These are phyloP conservation scores for Athetis lepigone DNA, from an alignment of 2,888 invertebrate genomes.

Conservation along the genomic window DNA sequence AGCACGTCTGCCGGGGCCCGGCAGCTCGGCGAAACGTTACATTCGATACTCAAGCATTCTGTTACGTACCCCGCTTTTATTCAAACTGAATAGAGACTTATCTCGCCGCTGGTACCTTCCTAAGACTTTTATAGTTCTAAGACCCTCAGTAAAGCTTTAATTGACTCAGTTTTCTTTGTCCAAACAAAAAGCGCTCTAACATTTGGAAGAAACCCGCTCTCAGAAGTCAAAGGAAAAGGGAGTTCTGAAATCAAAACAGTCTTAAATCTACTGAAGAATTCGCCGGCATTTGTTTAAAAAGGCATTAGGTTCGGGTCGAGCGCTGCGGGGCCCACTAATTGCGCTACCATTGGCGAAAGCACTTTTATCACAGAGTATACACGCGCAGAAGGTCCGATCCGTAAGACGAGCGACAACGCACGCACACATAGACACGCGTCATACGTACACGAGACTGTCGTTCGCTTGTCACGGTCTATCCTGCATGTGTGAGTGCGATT, in stretches of 20 bases:
- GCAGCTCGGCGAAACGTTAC: not conserved
- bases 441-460: not conserved
- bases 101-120: not conserved
- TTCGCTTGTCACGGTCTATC: too few species aligned
- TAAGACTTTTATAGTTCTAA: not conserved
- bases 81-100: constrained; percentile 5
- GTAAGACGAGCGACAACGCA: not conserved
- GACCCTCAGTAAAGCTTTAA: not conserved
- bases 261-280: constrained; percentile 41
- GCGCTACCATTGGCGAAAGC: constrained; percentile 42
- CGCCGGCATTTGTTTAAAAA: constrained; percentile 52
- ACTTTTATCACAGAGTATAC: constrained; percentile 23
- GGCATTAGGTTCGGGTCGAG: constrained; percentile 39
- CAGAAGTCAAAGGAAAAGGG: constrained; percentile 30
- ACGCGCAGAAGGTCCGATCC: constrained; percentile 8
- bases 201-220: not conserved
- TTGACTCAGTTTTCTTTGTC: not conserved
- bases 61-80: constrained; percentile 9
- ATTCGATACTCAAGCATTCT: constrained; percentile 18
- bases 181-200: constrained; percentile 20
- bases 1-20: constrained; percentile 2
- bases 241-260: constrained; percentile 48
- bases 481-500: not conserved
- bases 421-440: not conserved
- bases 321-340: constrained; percentile 55